These are phyloP conservation scores for Antigone vipio DNA, from an alignment of 2,113 vertebrate species.

Conservation along the genomic window DNA sequence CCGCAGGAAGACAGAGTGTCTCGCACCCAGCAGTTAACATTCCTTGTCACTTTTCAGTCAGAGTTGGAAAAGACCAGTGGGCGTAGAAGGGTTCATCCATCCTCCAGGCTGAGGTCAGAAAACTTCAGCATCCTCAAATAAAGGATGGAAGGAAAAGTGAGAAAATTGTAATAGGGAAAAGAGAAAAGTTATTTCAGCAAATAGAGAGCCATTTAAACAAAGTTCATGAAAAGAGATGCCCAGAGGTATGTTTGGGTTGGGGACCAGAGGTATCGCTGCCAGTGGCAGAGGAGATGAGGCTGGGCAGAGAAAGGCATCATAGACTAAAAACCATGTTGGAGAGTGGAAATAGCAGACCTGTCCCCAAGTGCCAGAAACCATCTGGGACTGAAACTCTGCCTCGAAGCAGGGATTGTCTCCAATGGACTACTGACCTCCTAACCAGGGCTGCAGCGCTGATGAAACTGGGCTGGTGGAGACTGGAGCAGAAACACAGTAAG, in stretches of 20 bases:
- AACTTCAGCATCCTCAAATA: neutral
- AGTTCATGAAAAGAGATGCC: neutral
- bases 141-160: neutral
- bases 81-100: neutral
- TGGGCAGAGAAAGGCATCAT: neutral
- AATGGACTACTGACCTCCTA: neutral
- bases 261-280: neutral
- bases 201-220: neutral
- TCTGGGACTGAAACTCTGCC: neutral
- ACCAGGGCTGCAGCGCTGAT: neutral
- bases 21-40: neutral
- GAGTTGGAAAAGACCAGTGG: neutral
- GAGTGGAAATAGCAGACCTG: neutral
- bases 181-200: neutral
- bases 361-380: neutral
- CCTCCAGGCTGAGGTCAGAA: neutral
- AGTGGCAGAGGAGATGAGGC: neutral
- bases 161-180: neutral
- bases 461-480: neutral
- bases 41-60: neutral
- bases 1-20: neutral
- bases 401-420: neutral
- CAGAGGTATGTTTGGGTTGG: neutral
- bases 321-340: neutral
- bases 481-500: fast-evolving